These are phyloP conservation scores for Hyposmocoma kahamanoa DNA, from an alignment of 1,140 invertebrate species.

Conservation along the genomic window DNA sequence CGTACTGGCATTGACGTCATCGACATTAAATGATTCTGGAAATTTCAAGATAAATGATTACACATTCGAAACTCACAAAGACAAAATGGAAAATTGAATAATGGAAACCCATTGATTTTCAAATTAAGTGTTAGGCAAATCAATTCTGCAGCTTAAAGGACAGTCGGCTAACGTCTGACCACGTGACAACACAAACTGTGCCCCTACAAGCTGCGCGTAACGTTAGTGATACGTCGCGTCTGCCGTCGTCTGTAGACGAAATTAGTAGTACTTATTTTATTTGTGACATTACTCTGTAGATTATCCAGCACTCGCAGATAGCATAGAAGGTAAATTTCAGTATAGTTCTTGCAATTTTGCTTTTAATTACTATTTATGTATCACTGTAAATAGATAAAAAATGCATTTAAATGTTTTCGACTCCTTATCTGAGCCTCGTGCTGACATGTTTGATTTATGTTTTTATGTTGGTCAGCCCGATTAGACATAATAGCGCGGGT, in stretches of 20 bases:
- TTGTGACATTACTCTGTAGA: constrained; percentile 4
- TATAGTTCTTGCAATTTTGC: not conserved
- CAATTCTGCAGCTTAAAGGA: no score
- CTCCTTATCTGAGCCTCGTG: not conserved
- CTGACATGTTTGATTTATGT: not conserved
- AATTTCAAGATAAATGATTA: no score
- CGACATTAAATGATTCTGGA: no score
- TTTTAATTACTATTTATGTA: constrained; percentile 1
- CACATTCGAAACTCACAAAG: no score
- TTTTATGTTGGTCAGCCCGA: constrained; percentile 25
- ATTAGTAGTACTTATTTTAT: no score
- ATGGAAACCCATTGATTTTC: no score
- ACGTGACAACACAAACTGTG: constrained; percentile 24
- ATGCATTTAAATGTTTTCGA: not conserved
- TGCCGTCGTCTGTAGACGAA: no score
- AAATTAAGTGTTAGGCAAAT: no score
- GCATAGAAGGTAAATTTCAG: not conserved
- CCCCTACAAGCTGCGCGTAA: no score
- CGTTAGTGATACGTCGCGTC: no score
- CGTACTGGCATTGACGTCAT: no score
- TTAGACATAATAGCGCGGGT: not conserved
- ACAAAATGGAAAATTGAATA: no score
- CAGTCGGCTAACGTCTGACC: constrained; percentile 21
- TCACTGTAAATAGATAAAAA: not conserved
- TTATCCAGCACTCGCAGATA: constrained; percentile 1